A percentile compares a stretch with the other conserved stretches of the same genome.
phyloP scores from a whole-genome alignment of 2,888 invertebrate species.

The Caenorhabditis sp. region DNA sequence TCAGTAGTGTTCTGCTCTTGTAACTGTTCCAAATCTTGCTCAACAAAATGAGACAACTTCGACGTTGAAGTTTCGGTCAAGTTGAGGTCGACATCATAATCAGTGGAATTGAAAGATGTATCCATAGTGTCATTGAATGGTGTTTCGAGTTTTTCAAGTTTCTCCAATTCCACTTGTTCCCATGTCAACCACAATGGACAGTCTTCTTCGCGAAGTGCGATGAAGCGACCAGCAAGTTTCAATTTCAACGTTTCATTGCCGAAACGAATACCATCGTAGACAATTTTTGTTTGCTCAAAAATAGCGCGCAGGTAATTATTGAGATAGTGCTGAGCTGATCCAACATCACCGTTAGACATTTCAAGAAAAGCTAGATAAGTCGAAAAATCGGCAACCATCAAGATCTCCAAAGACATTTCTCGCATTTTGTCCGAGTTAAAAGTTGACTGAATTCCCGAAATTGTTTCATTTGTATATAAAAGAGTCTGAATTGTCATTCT shows the following conservation, averaged over 20 bases:
- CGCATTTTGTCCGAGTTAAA: conserved; percentile 23
- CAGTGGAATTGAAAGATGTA: neutral
- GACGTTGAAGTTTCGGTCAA: neutral
- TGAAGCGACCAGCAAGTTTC: conserved; percentile 29
- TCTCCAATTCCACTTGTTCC: conserved; percentile 25
- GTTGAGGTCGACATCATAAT: neutral
- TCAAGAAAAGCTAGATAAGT: conserved; percentile 49
- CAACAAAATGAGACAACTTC: conserved; percentile 26
- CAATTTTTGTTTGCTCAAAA: conserved; percentile 53
- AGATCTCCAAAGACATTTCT: conserved; percentile 40
- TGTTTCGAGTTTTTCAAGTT: neutral
- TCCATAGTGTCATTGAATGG: neutral
- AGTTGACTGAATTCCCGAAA: conserved; percentile 12
- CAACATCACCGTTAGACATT: conserved; percentile 42
- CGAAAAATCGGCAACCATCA: conserved; percentile 47
- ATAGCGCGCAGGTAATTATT: conserved; percentile 53
- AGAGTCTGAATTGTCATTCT: conserved; percentile 15
- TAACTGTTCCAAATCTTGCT: conserved; percentile 35
- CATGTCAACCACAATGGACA: conserved; percentile 43
- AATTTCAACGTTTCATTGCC: conserved; percentile 30
- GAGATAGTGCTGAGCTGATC: conserved; percentile 34
- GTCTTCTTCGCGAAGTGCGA: conserved; percentile 40
- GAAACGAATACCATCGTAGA: conserved; percentile 27
- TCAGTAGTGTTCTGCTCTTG: conserved; percentile 45
- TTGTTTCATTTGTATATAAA: conserved; percentile 29